Conservation (phyloP, 2,888 invertebrate genomes). For the Anarsia innoxiella region DNA sequence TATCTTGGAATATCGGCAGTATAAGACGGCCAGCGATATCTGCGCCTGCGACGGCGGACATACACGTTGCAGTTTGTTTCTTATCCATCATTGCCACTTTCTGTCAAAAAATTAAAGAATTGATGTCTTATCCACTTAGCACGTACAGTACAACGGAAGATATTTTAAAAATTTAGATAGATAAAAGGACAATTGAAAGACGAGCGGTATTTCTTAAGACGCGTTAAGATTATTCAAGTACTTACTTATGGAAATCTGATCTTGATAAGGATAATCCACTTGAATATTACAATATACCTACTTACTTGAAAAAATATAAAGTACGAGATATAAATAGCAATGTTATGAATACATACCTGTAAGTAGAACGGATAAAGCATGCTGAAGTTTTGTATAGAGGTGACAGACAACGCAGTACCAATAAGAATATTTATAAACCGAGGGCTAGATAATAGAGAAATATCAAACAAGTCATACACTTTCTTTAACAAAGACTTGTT, state of each 20-base stretch:
- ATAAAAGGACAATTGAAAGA: too few relatives aligned
- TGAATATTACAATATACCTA: too few relatives aligned
- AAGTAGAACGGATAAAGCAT: slow-evolving; percentile 82
- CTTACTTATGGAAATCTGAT: too few relatives aligned
- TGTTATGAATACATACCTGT: slow-evolving; percentile 51
- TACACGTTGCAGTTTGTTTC: slow-evolving; percentile 78
- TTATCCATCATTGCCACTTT: slow-evolving; percentile 54
- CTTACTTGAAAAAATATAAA: too few relatives aligned
- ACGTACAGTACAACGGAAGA: too few relatives aligned
- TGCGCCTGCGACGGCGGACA: slow-evolving; percentile 81
- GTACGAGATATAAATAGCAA: too few relatives aligned
- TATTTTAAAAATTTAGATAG: too few relatives aligned
- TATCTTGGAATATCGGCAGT: slow-evolving; percentile 78
- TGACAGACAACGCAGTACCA: slow-evolving; percentile 79
- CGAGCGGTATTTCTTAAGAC: too few relatives aligned
- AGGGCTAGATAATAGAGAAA: slow-evolving; percentile 77
- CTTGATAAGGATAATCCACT: too few relatives aligned
- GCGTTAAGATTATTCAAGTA: too few relatives aligned
- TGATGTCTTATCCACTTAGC: too few relatives aligned
- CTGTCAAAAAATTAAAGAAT: slow-evolving; percentile 26
- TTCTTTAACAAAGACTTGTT: slow-evolving; percentile 38
- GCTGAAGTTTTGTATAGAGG: slow-evolving; percentile 81
- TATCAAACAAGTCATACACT: slow-evolving; percentile 73
- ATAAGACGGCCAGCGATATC: slow-evolving; percentile 80
- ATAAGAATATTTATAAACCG: slow-evolving; percentile 80